phyloP scores from a whole-genome alignment of 2,797 vertebrate species.

The Melanotaenia trifasciata region DNA sequence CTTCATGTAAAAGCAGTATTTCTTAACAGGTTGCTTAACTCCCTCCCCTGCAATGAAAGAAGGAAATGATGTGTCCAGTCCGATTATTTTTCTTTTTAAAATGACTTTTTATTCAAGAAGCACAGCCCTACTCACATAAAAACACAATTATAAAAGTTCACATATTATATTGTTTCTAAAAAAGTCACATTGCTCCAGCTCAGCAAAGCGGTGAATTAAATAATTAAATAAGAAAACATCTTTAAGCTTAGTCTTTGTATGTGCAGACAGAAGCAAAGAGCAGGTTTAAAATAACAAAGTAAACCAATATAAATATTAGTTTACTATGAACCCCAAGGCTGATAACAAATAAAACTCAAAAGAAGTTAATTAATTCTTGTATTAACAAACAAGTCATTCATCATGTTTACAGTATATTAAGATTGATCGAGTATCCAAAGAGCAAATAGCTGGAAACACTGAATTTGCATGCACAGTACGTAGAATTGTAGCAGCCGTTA shows the following conservation, averaged over 20 bases:
- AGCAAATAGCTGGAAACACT: too few relatives aligned
- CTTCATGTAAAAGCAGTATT: too few relatives aligned
- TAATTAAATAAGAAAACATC: conserved; percentile 17
- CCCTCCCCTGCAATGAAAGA: neutral
- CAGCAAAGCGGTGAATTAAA: conserved; percentile 29
- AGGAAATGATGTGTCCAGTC: conserved; percentile 6
- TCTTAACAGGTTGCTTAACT: too few relatives aligned
- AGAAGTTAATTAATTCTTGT: too few relatives aligned
- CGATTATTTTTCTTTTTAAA: neutral
- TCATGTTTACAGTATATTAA: too few relatives aligned
- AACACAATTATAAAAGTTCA: conserved; percentile 4
- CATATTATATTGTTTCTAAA: neutral
- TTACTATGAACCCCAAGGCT: too few relatives aligned
- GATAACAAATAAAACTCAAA: too few relatives aligned
- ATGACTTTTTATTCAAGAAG: conserved; percentile 22
- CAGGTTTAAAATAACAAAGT: neutral
- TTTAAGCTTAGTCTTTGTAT: neutral
- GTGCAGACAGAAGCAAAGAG: neutral
- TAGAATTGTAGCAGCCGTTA: too few relatives aligned
- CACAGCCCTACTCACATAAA: neutral
- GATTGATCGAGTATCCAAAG: too few relatives aligned
- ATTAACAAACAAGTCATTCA: too few relatives aligned
- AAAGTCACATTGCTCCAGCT: neutral
- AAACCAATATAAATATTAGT: neutral
- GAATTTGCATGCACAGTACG: too few relatives aligned